Evolutionary conservation across 2,797 vertebrate genomes (phyloP).

Genomic region (Chanos chanos): DNA sequence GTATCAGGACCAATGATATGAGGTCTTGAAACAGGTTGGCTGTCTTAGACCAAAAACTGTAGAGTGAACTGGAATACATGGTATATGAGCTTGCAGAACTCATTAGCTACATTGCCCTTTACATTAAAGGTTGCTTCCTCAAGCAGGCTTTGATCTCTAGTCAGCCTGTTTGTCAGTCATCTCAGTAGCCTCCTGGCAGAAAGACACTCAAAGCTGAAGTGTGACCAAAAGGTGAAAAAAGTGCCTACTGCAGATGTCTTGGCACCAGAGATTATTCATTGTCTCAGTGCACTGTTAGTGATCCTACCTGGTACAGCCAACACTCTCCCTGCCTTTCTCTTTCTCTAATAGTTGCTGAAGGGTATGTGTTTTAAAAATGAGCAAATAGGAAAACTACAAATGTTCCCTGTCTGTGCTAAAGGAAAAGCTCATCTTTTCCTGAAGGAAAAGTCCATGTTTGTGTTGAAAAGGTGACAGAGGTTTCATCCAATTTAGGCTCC

Average conservation of each 20-base stretch:
- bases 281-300: conserved; percentile 39
- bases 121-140: conserved; percentile 55
- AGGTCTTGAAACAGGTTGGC: conserved; percentile 37
- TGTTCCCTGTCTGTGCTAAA: background rate
- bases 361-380: background rate
- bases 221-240: conserved; percentile 68
- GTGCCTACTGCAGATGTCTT: conserved; percentile 72
- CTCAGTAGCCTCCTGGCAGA: conserved; percentile 48
- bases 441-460: background rate
- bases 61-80: conserved; percentile 60
- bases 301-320: conserved; percentile 38
- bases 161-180: conserved; percentile 33
- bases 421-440: background rate
- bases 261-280: conserved; percentile 39
- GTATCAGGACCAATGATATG: conserved; percentile 41
- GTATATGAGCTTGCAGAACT: conserved; percentile 48
- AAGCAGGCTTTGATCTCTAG: conserved; percentile 31
- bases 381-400: background rate
- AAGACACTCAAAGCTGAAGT: conserved; percentile 49
- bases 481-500: conserved; percentile 9
- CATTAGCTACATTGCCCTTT: conserved; percentile 70
- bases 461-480: background rate
- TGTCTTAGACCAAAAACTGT: conserved; percentile 41
- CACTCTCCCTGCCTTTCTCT: conserved; percentile 38
- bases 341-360: background rate